These are phyloP conservation scores for Orchestes rusci DNA, from an alignment of 2,888 invertebrate genomes.

Conservation along the genomic window DNA sequence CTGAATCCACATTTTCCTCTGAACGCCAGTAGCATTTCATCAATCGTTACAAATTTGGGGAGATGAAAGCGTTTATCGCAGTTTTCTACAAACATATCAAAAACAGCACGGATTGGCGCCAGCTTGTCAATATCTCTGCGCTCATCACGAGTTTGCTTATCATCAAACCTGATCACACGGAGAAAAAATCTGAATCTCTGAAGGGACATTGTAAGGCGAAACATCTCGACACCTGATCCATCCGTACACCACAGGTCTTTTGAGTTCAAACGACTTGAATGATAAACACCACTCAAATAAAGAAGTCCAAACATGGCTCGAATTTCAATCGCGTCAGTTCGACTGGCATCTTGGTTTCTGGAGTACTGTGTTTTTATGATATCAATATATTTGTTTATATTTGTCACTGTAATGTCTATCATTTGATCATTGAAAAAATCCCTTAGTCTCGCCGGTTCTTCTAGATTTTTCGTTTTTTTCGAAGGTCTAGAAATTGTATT, in stretches of 20 bases:
- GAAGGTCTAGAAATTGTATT: too few species aligned
- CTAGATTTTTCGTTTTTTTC: too few species aligned
- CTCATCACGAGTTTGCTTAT: background rate
- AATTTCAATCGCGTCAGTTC: conserved; percentile 13
- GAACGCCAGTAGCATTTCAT: conserved; percentile 21
- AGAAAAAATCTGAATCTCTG: conserved; percentile 13
- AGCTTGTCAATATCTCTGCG: background rate
- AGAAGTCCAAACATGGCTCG: conserved; percentile 21
- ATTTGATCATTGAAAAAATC: too few species aligned
- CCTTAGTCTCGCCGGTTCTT: too few species aligned
- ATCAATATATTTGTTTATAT: too few species aligned
- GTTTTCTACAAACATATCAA: conserved; percentile 20
- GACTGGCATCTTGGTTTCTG: too few species aligned
- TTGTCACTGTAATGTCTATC: too few species aligned
- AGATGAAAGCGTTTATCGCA: conserved; percentile 9
- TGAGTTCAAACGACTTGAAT: conserved; percentile 12
- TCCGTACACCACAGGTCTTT: conserved; percentile 15
- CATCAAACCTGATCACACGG: background rate
- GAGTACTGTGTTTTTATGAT: too few species aligned
- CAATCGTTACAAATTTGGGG: conserved; percentile 18
- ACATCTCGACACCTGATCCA: conserved; percentile 12
- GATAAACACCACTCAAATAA: conserved; percentile 18
- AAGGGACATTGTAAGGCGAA: conserved; percentile 13
- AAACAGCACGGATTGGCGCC: conserved; percentile 13
- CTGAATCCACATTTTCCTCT: conserved; percentile 21